Base-by-base conservation (phyloP, 2,797 vertebrate species). In the Melanotaenia boesemani region DNA sequence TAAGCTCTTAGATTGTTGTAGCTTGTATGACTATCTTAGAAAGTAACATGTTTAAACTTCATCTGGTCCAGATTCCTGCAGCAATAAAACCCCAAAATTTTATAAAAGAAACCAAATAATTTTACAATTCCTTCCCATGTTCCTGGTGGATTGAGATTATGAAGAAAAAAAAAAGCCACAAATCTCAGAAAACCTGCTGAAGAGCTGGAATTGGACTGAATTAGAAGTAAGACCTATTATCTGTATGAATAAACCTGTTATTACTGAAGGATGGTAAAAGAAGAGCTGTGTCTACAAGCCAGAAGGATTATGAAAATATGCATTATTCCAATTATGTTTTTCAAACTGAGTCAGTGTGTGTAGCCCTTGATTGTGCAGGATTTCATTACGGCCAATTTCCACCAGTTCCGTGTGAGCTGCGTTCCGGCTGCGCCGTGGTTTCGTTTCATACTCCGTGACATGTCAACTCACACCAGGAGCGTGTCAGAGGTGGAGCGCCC, bases 301-400 rank as follows among this genome's bases (percentile, higher is more conserved):
- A 52, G 50, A 3, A n/a, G 48, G 22, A 11, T 54, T 26, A 54
- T 54, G 52, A 24, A 26, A 52, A 52, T 52, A 12, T 8, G 46
- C 46, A n/a, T 3, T 16, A 22, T 24, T 12, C 8, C 11, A 52
- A 52, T 50, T 22, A 50, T 30, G 26, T 48, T 48, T 48, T 48
- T 18, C 44, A 15, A 41, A 16, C 16, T 10, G 30, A 30, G 30
- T 26, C 54, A 37, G 22, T 69, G 62, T 10, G 22, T 30, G 28
- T 67, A 76, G 69, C 75, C 60, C 63, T 67, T 67, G 50, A 41
- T 15, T 62, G 65, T 20, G 32, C 46, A 50, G 6, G 59, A 36
- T 30, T 30, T 30, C 28, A 30, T 30, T 30, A 30, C 28, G 28
- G 28, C 28, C 28, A 30, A 30, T 30, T 30, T 30, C 28, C 28